Base-by-base conservation (phyloP, 2,113 vertebrate species). In the Sander vitreus region DNA sequence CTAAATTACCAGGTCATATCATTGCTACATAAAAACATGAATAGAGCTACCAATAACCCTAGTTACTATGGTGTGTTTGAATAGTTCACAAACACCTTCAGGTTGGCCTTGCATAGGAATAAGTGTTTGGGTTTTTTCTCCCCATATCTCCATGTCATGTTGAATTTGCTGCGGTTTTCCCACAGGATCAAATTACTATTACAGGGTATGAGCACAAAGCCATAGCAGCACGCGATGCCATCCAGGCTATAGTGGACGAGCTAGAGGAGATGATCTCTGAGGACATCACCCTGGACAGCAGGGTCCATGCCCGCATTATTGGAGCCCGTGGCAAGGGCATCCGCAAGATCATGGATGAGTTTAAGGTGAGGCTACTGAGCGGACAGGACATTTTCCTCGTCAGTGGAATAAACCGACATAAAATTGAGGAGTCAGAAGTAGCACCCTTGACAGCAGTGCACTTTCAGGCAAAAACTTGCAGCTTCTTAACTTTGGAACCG, bases 331-430 rank as follows among this genome's bases (percentile, higher is more conserved):
- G 98, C 65, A 99, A 99, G 92, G 97, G 97, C 88, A 98, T 99
- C 92, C 98, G 97, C 76, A 99, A 97, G 88, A 97, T 99, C 93
- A 99, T 99, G 98, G 98, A 99, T 39, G 98, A 99, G 72, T 99
- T 99, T 93, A 99, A 99, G 96, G 98, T 99, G 85, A 92, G 94
- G 30, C 2, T 16, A 3, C 12, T 21, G 25, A 5, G 21, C 55
- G 39, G 36, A 54, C 3, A 0, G 27, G 13, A 50, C 39, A 16
- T 19, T 3, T 13, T 54, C 19, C 19, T 15, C n/a, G 33, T 30
- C 11, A 0, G n/a, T 36, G 39, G 23, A 43, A 43, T 43, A 10
- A 43, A 43, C 39, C 39, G 11, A 43, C 39, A 43, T 11, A 43
- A 43, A 43, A 43, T 43, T 39, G 36, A 39, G 9, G 7, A 39